A percentile compares a stretch with the other conserved stretches of the same genome.
phyloP scores from a whole-genome alignment of 2,797 vertebrate genomes.

The Sebastes nivosus region DNA sequence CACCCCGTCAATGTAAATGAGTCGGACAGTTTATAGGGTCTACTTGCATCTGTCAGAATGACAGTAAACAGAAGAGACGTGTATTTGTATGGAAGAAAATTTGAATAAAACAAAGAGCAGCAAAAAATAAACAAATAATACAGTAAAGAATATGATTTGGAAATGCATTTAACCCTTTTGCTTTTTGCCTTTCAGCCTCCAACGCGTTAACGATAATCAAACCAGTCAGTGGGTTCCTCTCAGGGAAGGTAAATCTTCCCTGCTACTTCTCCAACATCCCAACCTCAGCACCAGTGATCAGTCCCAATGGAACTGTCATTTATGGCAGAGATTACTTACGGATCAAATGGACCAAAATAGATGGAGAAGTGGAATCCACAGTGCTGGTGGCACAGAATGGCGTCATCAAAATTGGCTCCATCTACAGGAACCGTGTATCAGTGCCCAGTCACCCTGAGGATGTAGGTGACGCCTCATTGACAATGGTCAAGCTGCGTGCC shows the following conservation, averaged over 20 bases:
- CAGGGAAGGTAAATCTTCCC: slow-evolving; percentile 91
- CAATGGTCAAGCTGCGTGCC: slow-evolving; percentile 90
- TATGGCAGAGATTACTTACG: slow-evolving; percentile 86
- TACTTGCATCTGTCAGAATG: slow-evolving; percentile 16
- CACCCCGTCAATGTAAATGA: slow-evolving; percentile 56
- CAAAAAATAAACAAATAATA: neutral
- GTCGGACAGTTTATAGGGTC: slow-evolving; percentile 20
- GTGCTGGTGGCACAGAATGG: slow-evolving; percentile 94
- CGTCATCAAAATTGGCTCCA: slow-evolving; percentile 91
- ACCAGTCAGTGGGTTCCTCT: slow-evolving; percentile 88
- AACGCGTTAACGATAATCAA: slow-evolving; percentile 68
- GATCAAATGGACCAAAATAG: slow-evolving; percentile 97
- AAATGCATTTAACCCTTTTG: slow-evolving; percentile 17
- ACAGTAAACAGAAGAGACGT: slow-evolving; percentile 12
- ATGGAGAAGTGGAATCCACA: slow-evolving; percentile 85
- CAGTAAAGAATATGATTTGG: neutral
- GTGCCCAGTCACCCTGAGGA: slow-evolving; percentile 91
- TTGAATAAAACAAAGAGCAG: neutral
- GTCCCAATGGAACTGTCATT: slow-evolving; percentile 56
- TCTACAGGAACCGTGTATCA: slow-evolving; percentile 90
- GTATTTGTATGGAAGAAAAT: neutral
- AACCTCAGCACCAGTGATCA: slow-evolving; percentile 84
- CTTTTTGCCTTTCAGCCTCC: slow-evolving; percentile 68
- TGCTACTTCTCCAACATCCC: slow-evolving; percentile 92
- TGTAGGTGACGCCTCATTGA: slow-evolving; percentile 91